These are phyloP conservation scores for Lagodon rhomboides DNA, from an alignment of 2,797 vertebrate species.

Conservation along the genomic window DNA sequence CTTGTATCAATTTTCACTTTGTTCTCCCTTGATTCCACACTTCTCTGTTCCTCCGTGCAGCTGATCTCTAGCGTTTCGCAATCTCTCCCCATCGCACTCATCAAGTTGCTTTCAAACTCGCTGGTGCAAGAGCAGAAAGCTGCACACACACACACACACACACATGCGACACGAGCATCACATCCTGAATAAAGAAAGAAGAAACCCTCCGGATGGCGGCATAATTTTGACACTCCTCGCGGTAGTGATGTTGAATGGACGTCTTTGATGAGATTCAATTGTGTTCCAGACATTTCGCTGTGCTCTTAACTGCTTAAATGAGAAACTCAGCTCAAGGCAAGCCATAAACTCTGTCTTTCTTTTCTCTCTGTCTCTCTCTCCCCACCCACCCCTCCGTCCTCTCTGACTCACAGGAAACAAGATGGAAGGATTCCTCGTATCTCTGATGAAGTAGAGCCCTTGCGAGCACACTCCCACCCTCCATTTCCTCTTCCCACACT, in stretches of 20 bases:
- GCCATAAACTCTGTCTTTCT: conserved; percentile 26
- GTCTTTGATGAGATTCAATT: conserved; percentile 30
- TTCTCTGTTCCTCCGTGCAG: background rate
- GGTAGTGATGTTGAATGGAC: conserved; percentile 18
- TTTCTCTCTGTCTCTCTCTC: conserved; percentile 26
- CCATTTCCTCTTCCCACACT: conserved; percentile 67
- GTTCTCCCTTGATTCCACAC: conserved; percentile 11
- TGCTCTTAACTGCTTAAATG: conserved; percentile 42
- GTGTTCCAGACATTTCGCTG: conserved; percentile 35
- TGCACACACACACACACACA: conserved; percentile 6
- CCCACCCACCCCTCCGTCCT: conserved; percentile 21
- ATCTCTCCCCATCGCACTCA: conserved; percentile 1
- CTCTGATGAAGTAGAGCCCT: conserved; percentile 85
- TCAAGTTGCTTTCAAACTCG: background rate
- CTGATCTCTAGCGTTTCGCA: conserved; percentile 20
- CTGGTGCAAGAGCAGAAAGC: background rate
- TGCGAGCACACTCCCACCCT: conserved; percentile 55
- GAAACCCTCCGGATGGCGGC: background rate
- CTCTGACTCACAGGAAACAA: conserved; percentile 86
- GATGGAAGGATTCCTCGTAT: conserved; percentile 85
- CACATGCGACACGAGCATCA: background rate
- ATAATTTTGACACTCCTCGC: conserved; percentile 14
- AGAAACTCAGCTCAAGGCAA: conserved; percentile 36
- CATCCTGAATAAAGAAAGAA: background rate
- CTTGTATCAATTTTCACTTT: conserved; percentile 39